These are phyloP conservation scores for Coregonus suidteri DNA, from an alignment of 2,797 vertebrate genomes.

Conservation along the genomic window DNA sequence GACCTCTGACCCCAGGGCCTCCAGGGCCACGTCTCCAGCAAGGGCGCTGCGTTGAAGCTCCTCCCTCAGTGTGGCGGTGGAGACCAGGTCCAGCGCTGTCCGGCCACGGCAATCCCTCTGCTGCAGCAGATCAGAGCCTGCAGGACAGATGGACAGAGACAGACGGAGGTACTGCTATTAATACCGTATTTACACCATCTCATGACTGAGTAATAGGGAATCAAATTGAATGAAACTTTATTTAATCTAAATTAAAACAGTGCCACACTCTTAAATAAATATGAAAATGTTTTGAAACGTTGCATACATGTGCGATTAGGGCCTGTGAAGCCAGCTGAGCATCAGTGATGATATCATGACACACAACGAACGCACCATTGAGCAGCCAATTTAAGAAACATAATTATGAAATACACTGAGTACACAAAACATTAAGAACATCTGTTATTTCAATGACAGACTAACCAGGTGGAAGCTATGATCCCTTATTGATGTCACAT, in stretches of 20 bases:
- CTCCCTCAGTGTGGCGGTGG: slow-evolving; percentile 68
- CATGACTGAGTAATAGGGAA: too few relatives aligned
- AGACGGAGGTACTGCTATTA: neutral
- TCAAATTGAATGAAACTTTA: neutral
- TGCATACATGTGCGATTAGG: too few relatives aligned
- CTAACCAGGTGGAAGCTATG: too few relatives aligned
- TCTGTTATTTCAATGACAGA: too few relatives aligned
- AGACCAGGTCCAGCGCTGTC: slow-evolving; percentile 82
- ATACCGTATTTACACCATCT: neutral
- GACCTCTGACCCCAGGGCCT: slow-evolving; percentile 30
- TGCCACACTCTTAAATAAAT: too few relatives aligned
- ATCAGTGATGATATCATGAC: too few relatives aligned
- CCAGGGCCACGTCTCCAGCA: slow-evolving; percentile 53
- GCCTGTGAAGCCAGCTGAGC: too few relatives aligned
- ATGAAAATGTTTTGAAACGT: too few relatives aligned
- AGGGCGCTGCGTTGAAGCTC: slow-evolving; percentile 78
- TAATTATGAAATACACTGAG: slow-evolving; percentile 48
- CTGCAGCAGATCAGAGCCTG: slow-evolving; percentile 82
- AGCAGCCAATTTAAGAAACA: slow-evolving; percentile 36
- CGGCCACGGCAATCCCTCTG: slow-evolving; percentile 73
- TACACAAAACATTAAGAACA: too few relatives aligned
- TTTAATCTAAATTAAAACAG: too few relatives aligned
- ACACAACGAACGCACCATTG: slow-evolving; percentile 15
- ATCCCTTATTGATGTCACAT: too few relatives aligned
- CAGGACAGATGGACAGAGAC: slow-evolving; percentile 28